Base-by-base conservation (phyloP, 2,888 invertebrate genomes). In the Drosophila diplacantha region DNA sequence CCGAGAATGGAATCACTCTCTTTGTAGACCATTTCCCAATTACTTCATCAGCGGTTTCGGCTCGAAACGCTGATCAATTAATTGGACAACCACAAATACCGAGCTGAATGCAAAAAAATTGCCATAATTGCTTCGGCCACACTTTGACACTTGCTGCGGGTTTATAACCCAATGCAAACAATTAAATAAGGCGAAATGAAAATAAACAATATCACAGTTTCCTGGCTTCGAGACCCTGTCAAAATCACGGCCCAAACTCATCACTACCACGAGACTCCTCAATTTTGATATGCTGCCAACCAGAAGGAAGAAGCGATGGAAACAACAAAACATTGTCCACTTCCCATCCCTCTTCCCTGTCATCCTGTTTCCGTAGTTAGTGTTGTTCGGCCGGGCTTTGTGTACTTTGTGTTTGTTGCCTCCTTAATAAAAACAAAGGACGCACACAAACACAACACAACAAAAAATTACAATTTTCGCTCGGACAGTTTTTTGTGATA, bases 381-480 rank as follows among this genome's bases (percentile, higher is more conserved):
- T 22, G 68, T 35, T 18, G 67, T 39, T 39, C 22, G 18, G 47
- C 34, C 43, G 57, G 57, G 66, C 62, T 65, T 67, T 71, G 62
- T 65, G 43, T 44, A 63, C 47, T 60, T 49, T 65, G 50, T 47
- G 44, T 60, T 49, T 65, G 50, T 47, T 51, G 53, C 39, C 37
- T 58, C 29, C 26, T 43, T 46, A 41, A 69, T 26, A 52, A 58
- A 53, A 41, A 54, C 53, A 55, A 63, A 50, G 59, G 59, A 59
- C 39, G 41, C n/a, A 22, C 7, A 16, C 18, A 44, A 24, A 41
- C n/a, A 41, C 24, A 41, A 39, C n/a, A 39, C 16, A 9, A 35
- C 8, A 55, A 57, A 43, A 61, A 65, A 56, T 60, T 67, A 49
- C 63, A 73, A 56, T 70, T 63, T 64, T 41, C 55, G 22, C 46